Conservation (phyloP, 2,113 vertebrate genomes). For the Halichoerus grypus region DNA sequence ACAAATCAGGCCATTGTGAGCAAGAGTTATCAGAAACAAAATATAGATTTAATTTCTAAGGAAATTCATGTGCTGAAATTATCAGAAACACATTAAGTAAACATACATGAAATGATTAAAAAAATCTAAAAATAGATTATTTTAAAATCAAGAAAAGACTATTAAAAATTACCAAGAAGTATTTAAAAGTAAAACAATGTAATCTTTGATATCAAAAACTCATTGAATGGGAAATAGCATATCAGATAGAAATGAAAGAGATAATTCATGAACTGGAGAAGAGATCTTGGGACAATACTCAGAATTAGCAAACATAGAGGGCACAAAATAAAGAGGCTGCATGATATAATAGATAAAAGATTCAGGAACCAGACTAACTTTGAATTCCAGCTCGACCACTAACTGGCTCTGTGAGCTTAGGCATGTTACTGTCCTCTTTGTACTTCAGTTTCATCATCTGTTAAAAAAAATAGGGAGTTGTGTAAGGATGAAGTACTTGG, state of each 20-base stretch:
- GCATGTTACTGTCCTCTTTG: background rate
- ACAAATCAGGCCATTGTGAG: background rate
- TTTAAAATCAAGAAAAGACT: background rate
- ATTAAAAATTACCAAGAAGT: background rate
- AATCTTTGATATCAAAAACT: background rate
- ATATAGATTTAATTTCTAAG: background rate
- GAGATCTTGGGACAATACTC: background rate
- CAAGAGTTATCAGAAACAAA: background rate
- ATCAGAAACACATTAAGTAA: background rate
- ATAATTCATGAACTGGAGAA: background rate
- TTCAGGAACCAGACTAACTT: background rate
- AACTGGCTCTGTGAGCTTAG: background rate
- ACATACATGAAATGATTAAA: background rate
- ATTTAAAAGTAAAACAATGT: background rate
- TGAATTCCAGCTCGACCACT: background rate
- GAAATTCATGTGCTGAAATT: background rate
- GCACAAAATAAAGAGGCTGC: background rate
- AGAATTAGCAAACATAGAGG: background rate
- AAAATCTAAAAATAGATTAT: background rate
- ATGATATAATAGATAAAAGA: background rate
- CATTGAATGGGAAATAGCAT: background rate
- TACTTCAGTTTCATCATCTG: background rate
- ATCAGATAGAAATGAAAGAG: background rate
- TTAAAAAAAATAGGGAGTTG: background rate
- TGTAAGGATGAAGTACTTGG: background rate